These are phyloP conservation scores for Pollenia griseotomentosa DNA, from an alignment of 2,888 invertebrate species.

Conservation along the genomic window DNA sequence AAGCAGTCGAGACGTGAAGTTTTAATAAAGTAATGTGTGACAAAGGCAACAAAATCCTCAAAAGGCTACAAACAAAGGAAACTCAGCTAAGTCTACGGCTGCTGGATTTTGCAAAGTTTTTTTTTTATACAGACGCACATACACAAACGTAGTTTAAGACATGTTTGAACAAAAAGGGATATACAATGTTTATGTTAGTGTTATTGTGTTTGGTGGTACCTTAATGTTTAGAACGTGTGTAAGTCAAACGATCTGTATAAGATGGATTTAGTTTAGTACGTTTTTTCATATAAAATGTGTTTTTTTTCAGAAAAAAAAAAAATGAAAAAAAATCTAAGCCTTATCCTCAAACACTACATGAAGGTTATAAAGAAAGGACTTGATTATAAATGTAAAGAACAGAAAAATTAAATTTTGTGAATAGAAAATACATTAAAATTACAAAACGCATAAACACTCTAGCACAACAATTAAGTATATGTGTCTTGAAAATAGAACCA, in stretches of 20 bases:
- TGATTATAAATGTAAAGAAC: neutral
- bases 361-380: neutral
- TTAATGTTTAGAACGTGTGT: neutral
- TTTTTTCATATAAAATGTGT: neutral
- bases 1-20: conserved; percentile 30
- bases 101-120: neutral
- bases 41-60: conserved; percentile 14
- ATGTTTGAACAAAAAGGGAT: neutral
- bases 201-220: neutral
- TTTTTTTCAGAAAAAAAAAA: neutral
- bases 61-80: neutral
- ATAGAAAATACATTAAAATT: conserved; percentile 15
- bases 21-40: conserved; percentile 24
- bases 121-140: neutral
- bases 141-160: neutral
- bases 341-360: neutral
- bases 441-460: conserved; percentile 11
- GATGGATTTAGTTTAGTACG: conserved; percentile 8
- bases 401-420: neutral
- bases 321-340: neutral
- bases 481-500: neutral
- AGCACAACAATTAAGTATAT: neutral
- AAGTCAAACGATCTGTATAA: neutral
- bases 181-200: neutral
- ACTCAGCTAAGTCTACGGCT: neutral